Conservation (phyloP, 2,888 invertebrate species). For the Standfussiana lucernea region DNA sequence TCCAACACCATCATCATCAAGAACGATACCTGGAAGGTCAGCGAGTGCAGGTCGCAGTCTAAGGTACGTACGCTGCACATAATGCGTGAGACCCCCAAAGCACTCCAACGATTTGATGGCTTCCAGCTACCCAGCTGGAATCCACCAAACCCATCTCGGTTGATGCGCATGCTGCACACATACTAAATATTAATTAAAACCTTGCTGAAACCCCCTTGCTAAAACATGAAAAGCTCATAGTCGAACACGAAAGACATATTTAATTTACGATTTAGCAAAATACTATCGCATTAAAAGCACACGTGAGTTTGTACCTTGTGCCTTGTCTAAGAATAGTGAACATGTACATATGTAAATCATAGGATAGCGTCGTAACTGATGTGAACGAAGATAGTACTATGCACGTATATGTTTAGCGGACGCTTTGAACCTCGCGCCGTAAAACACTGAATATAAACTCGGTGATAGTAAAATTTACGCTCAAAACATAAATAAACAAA, state of each 20-base stretch:
- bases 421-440: conserved; percentile 63
- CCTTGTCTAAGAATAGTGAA: conserved; percentile 70
- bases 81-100: too few species aligned
- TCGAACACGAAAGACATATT: conserved; percentile 44
- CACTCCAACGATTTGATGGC: too few species aligned
- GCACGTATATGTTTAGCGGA: conserved; percentile 45
- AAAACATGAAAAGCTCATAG: conserved; percentile 40
- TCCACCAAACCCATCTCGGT: not conserved
- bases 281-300: conserved; percentile 42
- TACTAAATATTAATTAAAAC: conserved; percentile 37
- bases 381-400: conserved; percentile 33
- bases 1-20: not conserved
- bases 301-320: conserved; percentile 57
- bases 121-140: not conserved
- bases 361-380: conserved; percentile 66
- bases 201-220: conserved; percentile 22
- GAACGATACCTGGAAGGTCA: not conserved
- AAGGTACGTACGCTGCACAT: not conserved
- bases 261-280: conserved; percentile 53
- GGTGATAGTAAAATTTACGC: conserved; percentile 55
- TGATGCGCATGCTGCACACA: not conserved
- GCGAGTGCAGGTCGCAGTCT: not conserved
- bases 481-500: conserved; percentile 60
- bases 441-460: conserved; percentile 51
- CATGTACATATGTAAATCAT: conserved; percentile 70